Conservation (phyloP, 2,888 invertebrate species). For the Syrphus vitripennis region DNA sequence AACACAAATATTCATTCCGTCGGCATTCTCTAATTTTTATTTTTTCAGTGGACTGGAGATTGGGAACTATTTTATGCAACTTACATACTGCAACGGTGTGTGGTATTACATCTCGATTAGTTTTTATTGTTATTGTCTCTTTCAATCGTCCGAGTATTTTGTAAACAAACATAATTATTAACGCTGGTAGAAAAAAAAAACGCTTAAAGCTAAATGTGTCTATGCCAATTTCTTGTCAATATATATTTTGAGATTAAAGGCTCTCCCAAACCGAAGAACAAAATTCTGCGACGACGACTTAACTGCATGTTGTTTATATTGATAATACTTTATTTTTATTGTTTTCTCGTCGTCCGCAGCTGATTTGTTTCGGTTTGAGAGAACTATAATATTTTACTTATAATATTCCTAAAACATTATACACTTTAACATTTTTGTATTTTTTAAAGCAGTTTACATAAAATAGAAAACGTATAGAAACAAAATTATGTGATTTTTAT, state of each 20-base stretch:
- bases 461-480: neutral
- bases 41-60: constrained; percentile 90
- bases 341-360: too few species aligned
- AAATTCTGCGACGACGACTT: too few species aligned
- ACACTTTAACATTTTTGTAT: constrained; percentile 19
- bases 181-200: neutral
- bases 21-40: constrained; percentile 93
- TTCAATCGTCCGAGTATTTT: constrained; percentile 78
- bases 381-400: too few species aligned
- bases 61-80: constrained; percentile 87
- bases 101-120: constrained; percentile 77
- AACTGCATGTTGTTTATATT: too few species aligned
- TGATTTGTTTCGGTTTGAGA: too few species aligned
- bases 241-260: constrained; percentile 5
- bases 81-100: constrained; percentile 81
- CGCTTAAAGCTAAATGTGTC: neutral
- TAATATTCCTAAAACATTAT: neutral
- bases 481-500: neutral
- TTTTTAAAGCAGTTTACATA: neutral
- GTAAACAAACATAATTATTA: neutral
- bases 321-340: too few species aligned
- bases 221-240: constrained; percentile 61
- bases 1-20: constrained; percentile 89
- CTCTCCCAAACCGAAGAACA: too few species aligned
- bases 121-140: constrained; percentile 79